Evolutionary conservation across 2,888 invertebrate species (phyloP), one percentile per base, ranked within the genome.

Genomic region (Parascotia fuliginaria): DNA sequence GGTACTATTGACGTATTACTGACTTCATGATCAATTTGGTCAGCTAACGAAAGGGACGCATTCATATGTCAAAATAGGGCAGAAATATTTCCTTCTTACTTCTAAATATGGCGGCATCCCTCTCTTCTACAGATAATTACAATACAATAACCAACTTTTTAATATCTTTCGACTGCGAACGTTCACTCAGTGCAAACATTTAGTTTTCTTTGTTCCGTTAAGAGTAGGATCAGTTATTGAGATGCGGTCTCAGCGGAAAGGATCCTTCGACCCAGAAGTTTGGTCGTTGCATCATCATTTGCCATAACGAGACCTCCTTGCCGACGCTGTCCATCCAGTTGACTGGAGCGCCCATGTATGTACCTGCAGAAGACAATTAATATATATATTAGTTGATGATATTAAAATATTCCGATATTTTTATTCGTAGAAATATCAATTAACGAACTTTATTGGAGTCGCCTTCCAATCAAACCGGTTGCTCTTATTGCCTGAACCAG

Each of bases 201-300:
- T 36, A 13, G 22, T 9, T 4, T 4, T 6, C 19, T 19, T 24
- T 24, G 7, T 2, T 9, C 24, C 24, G 24, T 24, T 24, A 6
- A 15, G 55, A 47, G 34, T 41, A 32, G 36, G n/a, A 46, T 81
- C 60, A 91, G 68, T 90, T 89, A 70, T 81, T 87, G 45, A 97
- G 92, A 51, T 96, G 96, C 37, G 98, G 95, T 73, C 98, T 93
- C 32, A 99, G 93, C 3, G 96, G 95, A 36, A 99, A 92, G 52
- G 96, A 97, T 50, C 97, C 97, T 87, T 99, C 98, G n/a, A 98
- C 97, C 99, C 99, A 99, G 85, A 97, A 96, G 87, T 98, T 98
- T 24, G 98, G 98, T 55, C 96, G 93, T 76, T 98, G 97, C 77
- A 98, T 90, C 98, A 99, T 98, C 58, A 95, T 96, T 79, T 98